Conservation (phyloP, 2,888 invertebrate species). For the Apamea monoglypha region DNA sequence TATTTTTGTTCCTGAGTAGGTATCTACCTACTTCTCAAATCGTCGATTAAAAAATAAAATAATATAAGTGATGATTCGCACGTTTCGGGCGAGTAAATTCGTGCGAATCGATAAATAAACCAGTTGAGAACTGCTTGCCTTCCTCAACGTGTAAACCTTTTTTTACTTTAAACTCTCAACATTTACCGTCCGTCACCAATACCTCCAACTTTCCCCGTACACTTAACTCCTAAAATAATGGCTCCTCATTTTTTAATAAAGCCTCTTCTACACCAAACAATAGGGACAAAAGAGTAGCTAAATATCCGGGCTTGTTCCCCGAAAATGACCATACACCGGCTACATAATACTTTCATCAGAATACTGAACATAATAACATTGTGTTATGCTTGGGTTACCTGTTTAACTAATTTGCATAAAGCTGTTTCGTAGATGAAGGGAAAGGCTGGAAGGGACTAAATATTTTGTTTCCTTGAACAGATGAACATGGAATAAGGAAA, state of each 20-base stretch:
- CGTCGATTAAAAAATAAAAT: too few species aligned
- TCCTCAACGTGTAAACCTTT: background rate
- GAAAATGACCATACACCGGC: constrained; percentile 59
- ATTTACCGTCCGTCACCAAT: background rate
- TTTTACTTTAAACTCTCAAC: constrained; percentile 12
- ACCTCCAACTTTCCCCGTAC: constrained; percentile 5
- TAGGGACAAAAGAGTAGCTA: constrained; percentile 10
- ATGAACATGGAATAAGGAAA: background rate
- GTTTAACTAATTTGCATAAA: constrained; percentile 69
- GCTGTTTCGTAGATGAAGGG: constrained; percentile 39
- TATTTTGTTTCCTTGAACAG: background rate
- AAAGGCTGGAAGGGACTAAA: constrained; percentile 44
- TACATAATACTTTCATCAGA: constrained; percentile 60
- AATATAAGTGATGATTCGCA: too few species aligned
- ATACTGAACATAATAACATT: constrained; percentile 61
- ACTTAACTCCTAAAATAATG: constrained; percentile 22
- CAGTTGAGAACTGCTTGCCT: background rate
- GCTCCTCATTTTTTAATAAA: constrained; percentile 29
- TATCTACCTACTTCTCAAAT: too few species aligned
- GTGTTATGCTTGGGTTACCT: constrained; percentile 63
- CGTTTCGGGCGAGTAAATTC: too few species aligned
- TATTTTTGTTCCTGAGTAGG: too few species aligned
- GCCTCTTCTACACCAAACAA: constrained; percentile 3
- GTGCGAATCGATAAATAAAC: too few species aligned
- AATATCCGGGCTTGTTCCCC: constrained; percentile 20